Evolutionary conservation across 2,888 invertebrate genomes (phyloP).

Genomic region (Nomada fabriciana): DNA sequence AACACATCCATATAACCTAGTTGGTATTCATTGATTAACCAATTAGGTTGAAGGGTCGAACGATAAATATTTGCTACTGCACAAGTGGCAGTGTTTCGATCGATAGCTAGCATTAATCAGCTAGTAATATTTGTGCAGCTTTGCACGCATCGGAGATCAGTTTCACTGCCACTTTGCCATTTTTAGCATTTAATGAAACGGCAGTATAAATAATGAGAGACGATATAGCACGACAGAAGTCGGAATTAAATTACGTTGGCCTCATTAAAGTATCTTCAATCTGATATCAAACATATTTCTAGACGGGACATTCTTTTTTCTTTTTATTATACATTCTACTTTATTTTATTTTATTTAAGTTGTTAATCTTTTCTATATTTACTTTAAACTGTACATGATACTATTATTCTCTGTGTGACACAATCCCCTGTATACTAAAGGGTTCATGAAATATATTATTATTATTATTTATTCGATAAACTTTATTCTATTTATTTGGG

Average conservation of each 20-base stretch:
- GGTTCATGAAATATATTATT: no score
- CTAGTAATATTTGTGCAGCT: constrained; percentile 37
- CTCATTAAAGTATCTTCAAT: background rate
- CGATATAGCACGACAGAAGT: background rate
- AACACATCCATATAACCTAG: constrained; percentile 11
- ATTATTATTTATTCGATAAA: no score
- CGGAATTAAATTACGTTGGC: constrained; percentile 3
- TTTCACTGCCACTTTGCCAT: background rate
- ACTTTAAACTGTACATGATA: no score
- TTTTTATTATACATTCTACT: no score
- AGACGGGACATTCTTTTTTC: no score
- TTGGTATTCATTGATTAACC: constrained; percentile 38
- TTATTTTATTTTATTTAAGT: no score
- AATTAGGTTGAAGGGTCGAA: constrained; percentile 41
- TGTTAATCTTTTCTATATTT: no score
- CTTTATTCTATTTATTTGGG: no score
- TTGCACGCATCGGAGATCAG: constrained; percentile 1
- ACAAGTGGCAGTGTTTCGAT: constrained; percentile 32
- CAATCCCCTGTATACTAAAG: no score
- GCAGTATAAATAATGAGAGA: constrained; percentile 3
- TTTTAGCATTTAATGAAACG: constrained; percentile 6
- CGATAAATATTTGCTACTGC: constrained; percentile 48
- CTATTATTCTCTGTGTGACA: no score
- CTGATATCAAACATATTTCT: no score
- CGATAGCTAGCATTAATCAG: constrained; percentile 42